Evolutionary conservation across 1,140 invertebrate genomes (phyloP).

Genomic region (Amyelois transitella): DNA sequence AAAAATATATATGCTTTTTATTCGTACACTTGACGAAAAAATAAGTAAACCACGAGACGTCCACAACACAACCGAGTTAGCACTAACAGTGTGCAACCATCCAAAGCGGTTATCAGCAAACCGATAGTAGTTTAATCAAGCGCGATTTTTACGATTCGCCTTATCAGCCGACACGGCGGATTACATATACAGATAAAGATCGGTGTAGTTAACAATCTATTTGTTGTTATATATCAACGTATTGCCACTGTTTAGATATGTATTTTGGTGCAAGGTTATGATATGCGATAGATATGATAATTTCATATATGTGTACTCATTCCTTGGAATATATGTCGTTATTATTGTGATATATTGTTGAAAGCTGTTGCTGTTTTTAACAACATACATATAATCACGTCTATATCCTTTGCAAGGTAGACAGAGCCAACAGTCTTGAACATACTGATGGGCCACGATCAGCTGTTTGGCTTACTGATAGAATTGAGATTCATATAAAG

Average conservation of each 20-base stretch:
- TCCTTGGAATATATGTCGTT: not conserved
- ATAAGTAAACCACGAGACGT: not conserved
- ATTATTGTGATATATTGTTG: not conserved
- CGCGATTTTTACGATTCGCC: conserved; percentile 64
- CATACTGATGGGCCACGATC: too few species aligned
- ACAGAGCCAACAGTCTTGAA: too few species aligned
- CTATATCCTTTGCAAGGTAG: too few species aligned
- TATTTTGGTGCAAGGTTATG: not conserved
- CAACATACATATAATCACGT: too few species aligned
- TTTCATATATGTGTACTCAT: not conserved
- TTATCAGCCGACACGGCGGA: conserved; percentile 64
- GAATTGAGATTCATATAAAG: too few species aligned
- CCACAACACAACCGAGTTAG: conserved; percentile 9
- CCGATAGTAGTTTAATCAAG: conserved; percentile 54
- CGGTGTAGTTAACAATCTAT: conserved; percentile 28
- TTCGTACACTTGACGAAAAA: not conserved
- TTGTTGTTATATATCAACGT: not conserved
- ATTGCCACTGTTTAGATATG: not conserved
- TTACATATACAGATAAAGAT: conserved; percentile 60
- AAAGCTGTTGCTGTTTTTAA: too few species aligned
- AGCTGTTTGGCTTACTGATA: too few species aligned
- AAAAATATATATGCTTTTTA: not conserved
- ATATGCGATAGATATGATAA: not conserved
- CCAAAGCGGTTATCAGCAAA: conserved; percentile 1
- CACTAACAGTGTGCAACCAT: conserved; percentile 20